phyloP scores from a whole-genome alignment of 2,888 invertebrate genomes.

The Heliconius erato region DNA sequence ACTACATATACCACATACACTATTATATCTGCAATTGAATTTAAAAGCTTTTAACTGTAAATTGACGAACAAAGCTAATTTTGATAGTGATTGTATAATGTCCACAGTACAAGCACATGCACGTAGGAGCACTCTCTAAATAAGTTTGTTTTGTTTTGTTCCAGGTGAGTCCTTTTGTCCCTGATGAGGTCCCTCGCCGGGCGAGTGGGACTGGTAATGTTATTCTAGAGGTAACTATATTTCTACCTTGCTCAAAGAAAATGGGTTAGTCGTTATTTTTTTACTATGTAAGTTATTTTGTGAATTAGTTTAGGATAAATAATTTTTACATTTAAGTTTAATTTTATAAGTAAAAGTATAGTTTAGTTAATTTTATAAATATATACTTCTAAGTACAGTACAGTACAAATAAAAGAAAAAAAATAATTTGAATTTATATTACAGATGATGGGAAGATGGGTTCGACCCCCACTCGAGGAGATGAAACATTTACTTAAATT shows the following conservation, averaged over 20 bases:
- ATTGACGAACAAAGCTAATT: conserved; percentile 11
- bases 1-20: not conserved
- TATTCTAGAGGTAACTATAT: conserved; percentile 7
- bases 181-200: conserved; percentile 8
- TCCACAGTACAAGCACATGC: not conserved
- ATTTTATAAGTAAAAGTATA: no score
- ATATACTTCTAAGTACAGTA: no score
- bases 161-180: conserved; percentile 38
- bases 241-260: not conserved
- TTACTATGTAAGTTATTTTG: not conserved
- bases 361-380: no score
- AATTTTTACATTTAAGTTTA: no score
- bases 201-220: not conserved
- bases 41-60: conserved; percentile 11
- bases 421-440: no score
- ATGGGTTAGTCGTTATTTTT: not conserved
- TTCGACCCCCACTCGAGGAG: no score
- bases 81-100: not conserved
- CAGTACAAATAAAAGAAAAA: no score
- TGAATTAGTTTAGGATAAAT: not conserved
- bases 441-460: no score
- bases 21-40: not conserved
- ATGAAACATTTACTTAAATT: no score
- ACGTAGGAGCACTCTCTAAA: not conserved
- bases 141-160: conserved; percentile 33